Evolutionary conservation across 53 echinoderm and acorn worm genomes (phyloP).

Genomic region (Mesocentrotus franciscanus): DNA sequence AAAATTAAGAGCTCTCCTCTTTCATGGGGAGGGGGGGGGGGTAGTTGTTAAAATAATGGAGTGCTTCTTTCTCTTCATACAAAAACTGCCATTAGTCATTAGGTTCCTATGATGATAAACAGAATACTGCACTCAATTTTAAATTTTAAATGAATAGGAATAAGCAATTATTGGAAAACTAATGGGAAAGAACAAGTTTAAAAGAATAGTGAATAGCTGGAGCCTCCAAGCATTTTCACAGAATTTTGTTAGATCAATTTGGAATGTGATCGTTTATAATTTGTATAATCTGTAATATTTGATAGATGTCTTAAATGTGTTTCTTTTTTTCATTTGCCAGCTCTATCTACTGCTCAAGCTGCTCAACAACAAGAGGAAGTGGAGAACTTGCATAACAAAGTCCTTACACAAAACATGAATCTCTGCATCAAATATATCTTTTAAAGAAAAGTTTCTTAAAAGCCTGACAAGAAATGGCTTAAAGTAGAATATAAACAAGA

Average conservation of each 20-base stretch:
- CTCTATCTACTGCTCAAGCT: too few species aligned
- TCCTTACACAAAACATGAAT: background rate
- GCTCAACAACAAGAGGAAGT: background rate
- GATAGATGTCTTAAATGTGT: too few species aligned
- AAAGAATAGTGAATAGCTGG: background rate
- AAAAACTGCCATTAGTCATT: slow-evolving; percentile 21
- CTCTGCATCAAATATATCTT: background rate
- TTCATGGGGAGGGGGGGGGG: background rate
- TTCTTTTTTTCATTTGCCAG: too few species aligned
- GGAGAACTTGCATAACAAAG: background rate
- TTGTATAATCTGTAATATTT: too few species aligned
- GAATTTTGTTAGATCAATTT: background rate
- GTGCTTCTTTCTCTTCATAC: background rate
- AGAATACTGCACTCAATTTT: background rate
- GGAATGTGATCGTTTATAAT: background rate
- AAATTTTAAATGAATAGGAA: background rate
- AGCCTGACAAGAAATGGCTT: background rate
- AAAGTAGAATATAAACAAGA: background rate
- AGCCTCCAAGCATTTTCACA: background rate
- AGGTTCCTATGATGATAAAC: background rate
- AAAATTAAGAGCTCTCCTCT: background rate
- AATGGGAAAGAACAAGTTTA: background rate
- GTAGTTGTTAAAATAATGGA: background rate
- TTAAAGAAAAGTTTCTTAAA: background rate
- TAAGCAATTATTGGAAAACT: background rate